These are phyloP conservation scores for Pygoscelis antarcticus DNA, from an alignment of 2,113 vertebrate species.

Conservation along the genomic window DNA sequence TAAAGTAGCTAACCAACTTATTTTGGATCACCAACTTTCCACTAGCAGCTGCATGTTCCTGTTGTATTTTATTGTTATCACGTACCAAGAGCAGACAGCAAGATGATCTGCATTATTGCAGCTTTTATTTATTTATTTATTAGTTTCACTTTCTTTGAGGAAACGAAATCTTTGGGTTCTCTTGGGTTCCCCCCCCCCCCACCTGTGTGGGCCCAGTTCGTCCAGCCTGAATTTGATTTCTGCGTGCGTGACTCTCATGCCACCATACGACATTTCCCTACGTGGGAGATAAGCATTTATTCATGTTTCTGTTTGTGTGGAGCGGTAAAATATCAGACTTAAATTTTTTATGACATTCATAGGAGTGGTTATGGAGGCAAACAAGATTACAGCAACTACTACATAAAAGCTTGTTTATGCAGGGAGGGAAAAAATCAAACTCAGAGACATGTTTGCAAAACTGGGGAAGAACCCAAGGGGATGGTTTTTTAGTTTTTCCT, in stretches of 20 bases:
- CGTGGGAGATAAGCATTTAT: neutral
- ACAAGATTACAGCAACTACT: conserved; percentile 42
- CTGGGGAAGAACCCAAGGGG: neutral
- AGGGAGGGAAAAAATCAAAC: neutral
- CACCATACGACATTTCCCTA: rapidly evolving
- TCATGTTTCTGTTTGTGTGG: neutral
- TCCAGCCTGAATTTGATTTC: neutral
- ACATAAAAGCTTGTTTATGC: conserved; percentile 12
- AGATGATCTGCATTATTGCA: neutral
- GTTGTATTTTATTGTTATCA: neutral
- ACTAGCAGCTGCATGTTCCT: neutral
- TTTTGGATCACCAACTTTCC: neutral
- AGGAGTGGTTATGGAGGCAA: conserved; percentile 36
- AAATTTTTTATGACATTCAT: conserved; percentile 38
- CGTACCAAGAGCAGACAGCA: neutral
- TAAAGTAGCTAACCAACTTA: neutral
- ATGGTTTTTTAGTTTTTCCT: neutral
- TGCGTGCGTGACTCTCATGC: rapidly evolving
- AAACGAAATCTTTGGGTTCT: neutral
- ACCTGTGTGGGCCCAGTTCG: rapidly evolving
- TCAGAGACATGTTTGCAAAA: neutral
- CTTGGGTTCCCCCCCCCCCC: neutral
- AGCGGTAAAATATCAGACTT: neutral
- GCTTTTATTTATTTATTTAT: neutral
- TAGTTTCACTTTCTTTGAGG: neutral